Evolutionary conservation across 2,797 vertebrate species (phyloP).

Genomic region (Argya squamiceps): DNA sequence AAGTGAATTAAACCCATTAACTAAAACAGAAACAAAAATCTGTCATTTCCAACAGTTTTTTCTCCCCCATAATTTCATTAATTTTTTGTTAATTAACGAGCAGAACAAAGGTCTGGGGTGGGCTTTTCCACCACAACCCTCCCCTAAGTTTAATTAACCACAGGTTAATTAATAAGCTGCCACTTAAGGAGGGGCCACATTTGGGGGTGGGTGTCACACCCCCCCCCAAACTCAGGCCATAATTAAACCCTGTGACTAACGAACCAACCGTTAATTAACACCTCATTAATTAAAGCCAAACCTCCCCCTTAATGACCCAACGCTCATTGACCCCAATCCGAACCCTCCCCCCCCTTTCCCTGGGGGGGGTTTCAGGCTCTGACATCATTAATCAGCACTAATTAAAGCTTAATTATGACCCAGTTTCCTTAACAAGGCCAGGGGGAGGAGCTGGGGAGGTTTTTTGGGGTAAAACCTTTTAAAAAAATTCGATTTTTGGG

Average conservation of each 20-base stretch:
- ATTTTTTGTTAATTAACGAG: background rate
- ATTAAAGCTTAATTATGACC: background rate
- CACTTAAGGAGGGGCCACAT: background rate
- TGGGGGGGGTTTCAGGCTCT: background rate
- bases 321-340: background rate
- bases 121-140: fast-evolving
- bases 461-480: background rate
- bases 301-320: background rate
- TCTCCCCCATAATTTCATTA: fast-evolving
- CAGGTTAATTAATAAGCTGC: background rate
- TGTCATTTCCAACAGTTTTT: fast-evolving
- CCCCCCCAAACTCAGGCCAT: background rate
- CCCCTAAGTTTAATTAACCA: background rate
- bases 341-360: fast-evolving
- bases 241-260: background rate
- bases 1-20: fast-evolving
- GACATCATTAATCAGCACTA: background rate
- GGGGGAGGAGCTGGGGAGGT: background rate
- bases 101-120: fast-evolving
- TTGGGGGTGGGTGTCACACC: background rate
- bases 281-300: background rate
- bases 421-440: background rate
- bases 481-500: background rate
- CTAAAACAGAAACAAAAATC: fast-evolving
- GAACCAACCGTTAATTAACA: background rate